Evolutionary conservation across 2,113 vertebrate species (phyloP).

Genomic region (Passer montanus): DNA sequence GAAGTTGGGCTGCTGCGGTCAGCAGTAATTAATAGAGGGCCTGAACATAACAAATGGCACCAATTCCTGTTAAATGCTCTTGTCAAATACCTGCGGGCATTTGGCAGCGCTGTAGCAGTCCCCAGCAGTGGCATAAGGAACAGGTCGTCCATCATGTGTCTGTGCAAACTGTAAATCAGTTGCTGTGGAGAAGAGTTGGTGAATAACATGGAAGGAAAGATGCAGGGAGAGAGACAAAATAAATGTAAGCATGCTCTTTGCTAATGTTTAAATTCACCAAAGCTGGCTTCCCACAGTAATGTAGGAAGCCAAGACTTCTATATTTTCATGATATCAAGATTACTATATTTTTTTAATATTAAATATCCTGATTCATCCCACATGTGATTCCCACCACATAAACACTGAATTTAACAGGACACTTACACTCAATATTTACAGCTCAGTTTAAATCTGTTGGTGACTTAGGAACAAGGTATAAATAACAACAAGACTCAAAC

Average conservation of each 20-base stretch:
- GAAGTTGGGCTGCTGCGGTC: neutral
- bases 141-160: constrained; percentile 86
- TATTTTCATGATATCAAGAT: neutral
- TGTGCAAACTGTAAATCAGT: constrained; percentile 91
- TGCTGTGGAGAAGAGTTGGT: constrained; percentile 74
- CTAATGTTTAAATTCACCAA: neutral
- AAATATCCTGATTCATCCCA: neutral
- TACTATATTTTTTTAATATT: neutral
- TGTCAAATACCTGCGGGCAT: constrained; percentile 89
- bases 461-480: neutral
- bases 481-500: neutral
- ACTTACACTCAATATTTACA: neutral
- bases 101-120: constrained; percentile 94
- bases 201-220: neutral
- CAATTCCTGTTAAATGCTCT: neutral
- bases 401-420: neutral
- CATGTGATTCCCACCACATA: neutral
- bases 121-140: constrained; percentile 94
- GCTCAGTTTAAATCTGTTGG: neutral
- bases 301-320: neutral
- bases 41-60: neutral
- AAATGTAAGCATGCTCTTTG: neutral
- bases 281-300: neutral
- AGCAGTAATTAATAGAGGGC: constrained; percentile 23
- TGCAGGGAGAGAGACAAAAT: neutral